Base-by-base conservation (phyloP, 1,140 invertebrate genomes). In the Sminthurides bifidus region DNA sequence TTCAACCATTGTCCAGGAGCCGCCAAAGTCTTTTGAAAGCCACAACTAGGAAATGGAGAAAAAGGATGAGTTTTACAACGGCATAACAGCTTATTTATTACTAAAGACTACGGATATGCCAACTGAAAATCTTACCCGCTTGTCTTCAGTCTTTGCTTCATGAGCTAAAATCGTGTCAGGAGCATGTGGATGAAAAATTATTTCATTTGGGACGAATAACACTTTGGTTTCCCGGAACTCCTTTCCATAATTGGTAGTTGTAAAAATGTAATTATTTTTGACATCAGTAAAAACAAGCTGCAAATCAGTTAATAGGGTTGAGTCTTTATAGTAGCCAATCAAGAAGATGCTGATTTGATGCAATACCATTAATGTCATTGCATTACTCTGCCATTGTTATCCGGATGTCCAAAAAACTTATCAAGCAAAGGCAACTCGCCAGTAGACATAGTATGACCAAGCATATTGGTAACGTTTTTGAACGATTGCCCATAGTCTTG, bases 221-320 rank as follows among this genome's bases (percentile, higher is more conserved):
- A 92, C 66, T 38, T 76, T 67, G 1, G 76, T 68, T 46, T 72
- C 73, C 29, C 69, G 70, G 58, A 92, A 82, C 12, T 72, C 79
- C 38, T 70, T 68, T 0, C 85, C 86, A 74, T 81, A 81, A 69
- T 92, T 76, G 21, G 67, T 72, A 1, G 87, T 89, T 27, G 82
- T 79, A 67, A 83, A 92, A 8, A 92, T 73, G 52, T 81, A 76
- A 65, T 84, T 83, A 68, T 91, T 81, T 17, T 74, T 73, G 12
- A 80, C 77, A 70, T 92, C 89, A 30, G 82, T 79, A 71, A 92
- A 92, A 2, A 92, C 77, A 72, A 84, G 87, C 87, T 92, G 68
- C 5, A 77, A 15, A 48, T 38, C 6, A 54, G 5, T 35, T 21
- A 50, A 37, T 35, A 41, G 10, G 21, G 6, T 43, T 38, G 35